phyloP scores from a whole-genome alignment of 1,140 invertebrate genomes.

The Pararge aegeria region DNA sequence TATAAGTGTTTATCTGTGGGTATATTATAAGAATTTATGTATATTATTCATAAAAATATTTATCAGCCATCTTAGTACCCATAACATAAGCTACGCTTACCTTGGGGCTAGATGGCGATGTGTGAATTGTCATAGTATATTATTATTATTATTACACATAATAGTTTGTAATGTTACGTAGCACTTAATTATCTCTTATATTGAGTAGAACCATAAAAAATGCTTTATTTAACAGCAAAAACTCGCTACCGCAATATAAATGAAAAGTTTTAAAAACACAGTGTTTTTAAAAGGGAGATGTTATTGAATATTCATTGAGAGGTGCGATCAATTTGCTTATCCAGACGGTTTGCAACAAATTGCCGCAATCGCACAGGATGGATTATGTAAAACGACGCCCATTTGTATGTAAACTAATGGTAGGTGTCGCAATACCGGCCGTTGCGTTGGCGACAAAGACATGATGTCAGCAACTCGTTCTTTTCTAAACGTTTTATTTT shows the following conservation, averaged over 20 bases:
- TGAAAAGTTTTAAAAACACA: conserved; percentile 12
- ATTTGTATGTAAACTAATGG: conserved; percentile 78
- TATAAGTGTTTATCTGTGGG: too few relatives aligned
- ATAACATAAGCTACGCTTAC: too few relatives aligned
- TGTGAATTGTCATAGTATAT: too few relatives aligned
- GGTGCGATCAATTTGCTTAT: conserved; percentile 74
- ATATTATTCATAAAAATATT: too few relatives aligned
- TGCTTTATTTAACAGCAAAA: not conserved
- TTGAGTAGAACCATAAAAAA: too few relatives aligned
- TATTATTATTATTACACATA: too few relatives aligned
- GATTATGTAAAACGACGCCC: conserved; percentile 77
- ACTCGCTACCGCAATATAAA: not conserved
- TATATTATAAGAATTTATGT: too few relatives aligned
- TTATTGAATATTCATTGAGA: conserved; percentile 62
- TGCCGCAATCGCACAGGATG: conserved; percentile 67
- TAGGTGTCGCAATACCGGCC: conserved; percentile 54
- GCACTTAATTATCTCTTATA: too few relatives aligned
- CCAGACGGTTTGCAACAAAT: conserved; percentile 72
- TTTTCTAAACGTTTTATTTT: not conserved
- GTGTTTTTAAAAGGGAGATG: conserved; percentile 13
- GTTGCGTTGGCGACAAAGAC: conserved; percentile 31
- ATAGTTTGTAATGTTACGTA: too few relatives aligned
- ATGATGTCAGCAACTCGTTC: conserved; percentile 31
- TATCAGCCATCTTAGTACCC: too few relatives aligned
- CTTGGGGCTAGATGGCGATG: too few relatives aligned